Evolutionary conservation across 2,797 vertebrate genomes (phyloP), one percentile per base, ranked within the genome.

Genomic region (Meda fulgida): DNA sequence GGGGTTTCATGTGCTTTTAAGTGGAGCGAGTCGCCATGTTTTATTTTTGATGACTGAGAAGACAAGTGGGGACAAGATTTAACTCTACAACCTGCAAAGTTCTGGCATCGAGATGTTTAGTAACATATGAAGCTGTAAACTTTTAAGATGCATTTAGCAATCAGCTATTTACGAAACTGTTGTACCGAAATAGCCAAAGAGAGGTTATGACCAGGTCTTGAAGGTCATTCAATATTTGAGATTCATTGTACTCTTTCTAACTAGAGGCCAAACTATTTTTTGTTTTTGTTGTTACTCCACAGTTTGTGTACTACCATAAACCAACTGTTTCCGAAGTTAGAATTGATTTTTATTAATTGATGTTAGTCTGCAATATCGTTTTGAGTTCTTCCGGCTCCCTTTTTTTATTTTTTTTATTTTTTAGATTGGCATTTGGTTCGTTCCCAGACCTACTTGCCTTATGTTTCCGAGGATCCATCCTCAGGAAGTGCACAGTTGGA

Each of bases 171-270:
- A 85, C n/a, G 51, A 60, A 60, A 77, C 36, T 58, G 66, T 84
- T 86, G 73, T 40, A 83, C 29, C 3, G 55, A 65, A 87, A 83
- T 80, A 31, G 76, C 88, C 88, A 89, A 89, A 89, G 85, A 84
- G 36, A 88, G 69, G 63, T 81, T 78, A 31, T 77, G 38, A 87
- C 66, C 34, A 55, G n/a, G 23, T 66, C n/a, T 60, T 18, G 7
- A 43, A n/a, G 63, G 58, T 21, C 13, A 7, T 69, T 77, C 34
- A 86, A 66, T 82, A 55, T 91, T 85, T 78, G 10, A 60, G 40
- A 46, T 60, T 78, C 29, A 40, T 75, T 63, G 70, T 83, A 81
- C 18, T 67, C n/a, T 63, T 31, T 26, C 34, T 67, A 83, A 79
- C 43, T 67, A 7, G 67, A 81, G 84, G 84, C 71, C 18, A 77